These are phyloP conservation scores for Spea hammondii DNA, from an alignment of 2,797 vertebrate species.

Conservation along the genomic window DNA sequence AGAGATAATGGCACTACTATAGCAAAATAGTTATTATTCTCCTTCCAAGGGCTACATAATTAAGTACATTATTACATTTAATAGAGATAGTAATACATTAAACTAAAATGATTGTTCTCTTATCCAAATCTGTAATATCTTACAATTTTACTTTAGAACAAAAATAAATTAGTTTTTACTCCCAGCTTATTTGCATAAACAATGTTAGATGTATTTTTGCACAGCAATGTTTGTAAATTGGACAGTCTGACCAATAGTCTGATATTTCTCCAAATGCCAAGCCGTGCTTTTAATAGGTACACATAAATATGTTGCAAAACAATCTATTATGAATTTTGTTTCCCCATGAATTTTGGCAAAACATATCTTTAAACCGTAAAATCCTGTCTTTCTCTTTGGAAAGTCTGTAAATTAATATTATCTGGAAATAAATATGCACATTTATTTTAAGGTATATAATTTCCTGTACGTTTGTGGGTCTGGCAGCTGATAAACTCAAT, in stretches of 20 bases:
- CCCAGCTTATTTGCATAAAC: not conserved
- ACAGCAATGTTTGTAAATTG: conserved; percentile 3
- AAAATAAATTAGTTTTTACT: not conserved
- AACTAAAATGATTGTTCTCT: too few species aligned
- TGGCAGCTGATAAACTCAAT: conserved; percentile 18
- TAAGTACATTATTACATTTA: too few species aligned
- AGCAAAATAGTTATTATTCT: too few species aligned
- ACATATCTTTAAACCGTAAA: conserved; percentile 11
- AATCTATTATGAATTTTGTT: conserved; percentile 7
- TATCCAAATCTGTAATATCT: too few species aligned
- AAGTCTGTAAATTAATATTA: not conserved
- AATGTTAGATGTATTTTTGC: not conserved
- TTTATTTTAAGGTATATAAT: conserved; percentile 16
- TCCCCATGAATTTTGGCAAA: conserved; percentile 21
- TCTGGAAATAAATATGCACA: conserved; percentile 18
- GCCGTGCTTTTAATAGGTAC: conserved; percentile 2
- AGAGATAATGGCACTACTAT: too few species aligned
- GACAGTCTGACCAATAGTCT: not conserved
- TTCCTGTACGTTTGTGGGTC: conserved; percentile 1
- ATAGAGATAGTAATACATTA: too few species aligned
- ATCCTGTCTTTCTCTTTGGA: not conserved
- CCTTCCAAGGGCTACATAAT: too few species aligned
- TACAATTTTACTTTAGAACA: too few species aligned
- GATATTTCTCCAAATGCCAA: not conserved
- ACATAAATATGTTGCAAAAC: conserved; percentile 4